Evolutionary conservation across 2,888 invertebrate genomes (phyloP), one percentile per base, ranked within the genome.

Genomic region (Plutella xylostella): DNA sequence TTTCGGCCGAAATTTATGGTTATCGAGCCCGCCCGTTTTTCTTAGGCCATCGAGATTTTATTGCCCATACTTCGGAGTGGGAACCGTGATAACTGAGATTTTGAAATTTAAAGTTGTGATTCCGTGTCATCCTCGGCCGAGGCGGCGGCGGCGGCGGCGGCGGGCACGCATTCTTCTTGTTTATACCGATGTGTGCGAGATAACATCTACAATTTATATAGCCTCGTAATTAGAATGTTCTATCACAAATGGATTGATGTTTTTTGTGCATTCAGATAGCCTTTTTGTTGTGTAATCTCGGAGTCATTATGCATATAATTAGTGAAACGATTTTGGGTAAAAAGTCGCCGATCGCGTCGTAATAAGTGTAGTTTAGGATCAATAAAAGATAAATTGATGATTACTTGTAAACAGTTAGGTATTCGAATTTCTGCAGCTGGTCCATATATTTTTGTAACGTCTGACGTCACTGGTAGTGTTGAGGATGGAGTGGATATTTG

Each of bases 1-100:
- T 74, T 80, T 73, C 77, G 74, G 67, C 64, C 65, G 67, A 68
- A 80, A 83, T 82, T 83, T 83, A 83, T 83, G 74, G 72, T 80
- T 79, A 80, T 82, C 82, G 77, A 70, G 65, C 59, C 71, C 71
- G 63, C 67, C 71, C 72, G 78, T 76, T 77, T 74, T 72, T 74
- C 73, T 74, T 72, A 58, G 66, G 60, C 72, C 70, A 70, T 78
- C 68, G 68, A 71, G 68, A 68, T 80, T 83, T 82, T 82, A 80
- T 82, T 79, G 68, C 76, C 63, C 61, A 55, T 52, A 76, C 79
- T 80, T 80, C 75, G 73, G 78, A 82, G 78, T 78, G 77, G 76
- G 72, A 74, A 75, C 67, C 66, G 60, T 74, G 82, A 83, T 82
- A 80, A 80, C 77, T 71, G 74, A 73, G 77, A 77, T 79, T 78